Percentiles rank a stretch among this genome's conserved stretches.
Evolutionary conservation across 2,888 invertebrate species (phyloP).

Genomic region (Amaurobius ferox): DNA sequence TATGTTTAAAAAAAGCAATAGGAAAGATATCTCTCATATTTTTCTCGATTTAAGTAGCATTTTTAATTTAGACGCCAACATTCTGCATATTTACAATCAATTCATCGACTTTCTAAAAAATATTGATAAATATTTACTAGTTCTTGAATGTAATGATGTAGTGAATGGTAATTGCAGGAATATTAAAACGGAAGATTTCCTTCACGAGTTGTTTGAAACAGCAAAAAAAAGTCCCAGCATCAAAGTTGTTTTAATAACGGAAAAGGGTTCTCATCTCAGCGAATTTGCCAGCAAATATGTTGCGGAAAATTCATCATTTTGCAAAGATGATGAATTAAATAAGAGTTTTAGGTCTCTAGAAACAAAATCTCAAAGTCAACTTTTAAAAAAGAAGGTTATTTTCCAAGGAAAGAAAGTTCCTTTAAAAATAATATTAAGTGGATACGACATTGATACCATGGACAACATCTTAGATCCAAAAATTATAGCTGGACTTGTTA

Average conservation of each 20-base stretch:
- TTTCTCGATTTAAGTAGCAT: slow-evolving; percentile 6
- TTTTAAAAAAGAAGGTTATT: neutral
- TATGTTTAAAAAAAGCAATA: neutral
- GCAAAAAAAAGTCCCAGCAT: neutral
- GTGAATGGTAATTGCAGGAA: too few species aligned
- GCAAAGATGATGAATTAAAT: neutral
- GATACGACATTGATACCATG: neutral
- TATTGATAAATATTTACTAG: neutral
- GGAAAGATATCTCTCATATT: neutral
- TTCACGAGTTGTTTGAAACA: neutral
- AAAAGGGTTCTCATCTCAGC: neutral
- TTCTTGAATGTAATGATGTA: slow-evolving; percentile 4
- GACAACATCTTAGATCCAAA: neutral
- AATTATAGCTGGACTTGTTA: neutral
- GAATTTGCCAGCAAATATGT: neutral
- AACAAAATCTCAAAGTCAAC: neutral
- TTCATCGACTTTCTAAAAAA: neutral
- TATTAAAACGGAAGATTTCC: neutral
- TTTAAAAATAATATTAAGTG: neutral
- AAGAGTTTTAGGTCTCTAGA: neutral
- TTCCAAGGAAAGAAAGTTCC: neutral
- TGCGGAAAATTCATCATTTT: neutral
- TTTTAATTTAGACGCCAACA: neutral
- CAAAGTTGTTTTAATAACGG: slow-evolving; percentile 1
- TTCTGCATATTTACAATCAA: too few species aligned